These are phyloP conservation scores for Morpho achilles DNA, from an alignment of 2,888 invertebrate genomes.

Conservation along the genomic window DNA sequence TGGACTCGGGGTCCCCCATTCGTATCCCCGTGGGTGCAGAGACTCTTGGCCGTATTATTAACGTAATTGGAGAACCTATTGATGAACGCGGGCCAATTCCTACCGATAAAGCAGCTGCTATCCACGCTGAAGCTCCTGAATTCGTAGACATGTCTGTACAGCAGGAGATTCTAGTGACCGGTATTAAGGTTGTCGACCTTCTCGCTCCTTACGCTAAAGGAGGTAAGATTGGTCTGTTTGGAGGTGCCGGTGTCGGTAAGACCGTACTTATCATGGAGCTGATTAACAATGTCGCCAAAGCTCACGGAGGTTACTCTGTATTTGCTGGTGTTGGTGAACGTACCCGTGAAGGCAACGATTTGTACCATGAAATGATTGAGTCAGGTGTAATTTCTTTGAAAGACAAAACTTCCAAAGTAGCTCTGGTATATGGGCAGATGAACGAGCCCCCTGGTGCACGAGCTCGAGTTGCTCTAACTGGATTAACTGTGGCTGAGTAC, in stretches of 20 bases:
- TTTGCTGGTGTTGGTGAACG: constrained; percentile 97
- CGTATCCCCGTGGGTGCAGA: constrained; percentile 94
- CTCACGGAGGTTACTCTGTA: constrained; percentile 97
- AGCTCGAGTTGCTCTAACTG: constrained; percentile 95
- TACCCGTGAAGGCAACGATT: constrained; percentile 97
- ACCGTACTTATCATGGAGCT: constrained; percentile 98
- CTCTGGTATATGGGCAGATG: constrained; percentile 97
- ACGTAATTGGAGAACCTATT: constrained; percentile 89
- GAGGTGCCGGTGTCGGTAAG: constrained; percentile 97
- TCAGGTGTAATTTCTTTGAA: constrained; percentile 94
- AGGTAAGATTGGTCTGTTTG: constrained; percentile 96
- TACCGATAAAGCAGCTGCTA: constrained; percentile 87
- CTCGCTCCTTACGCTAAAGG: constrained; percentile 96
- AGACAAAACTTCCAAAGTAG: constrained; percentile 94
- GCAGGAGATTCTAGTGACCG: constrained; percentile 94
- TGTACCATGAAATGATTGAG: constrained; percentile 98
- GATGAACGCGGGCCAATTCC: constrained; percentile 92
- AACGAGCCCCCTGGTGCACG: constrained; percentile 98
- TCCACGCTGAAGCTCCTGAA: constrained; percentile 94
- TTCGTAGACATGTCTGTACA: constrained; percentile 95
- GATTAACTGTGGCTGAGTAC: constrained; percentile 95
- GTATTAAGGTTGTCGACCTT: constrained; percentile 96
- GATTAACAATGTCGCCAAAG: constrained; percentile 97
- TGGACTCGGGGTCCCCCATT: constrained; percentile 92
- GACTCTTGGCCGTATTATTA: constrained; percentile 95